Conservation (phyloP, 2,888 invertebrate species). For the Keiferia lycopersicella region DNA sequence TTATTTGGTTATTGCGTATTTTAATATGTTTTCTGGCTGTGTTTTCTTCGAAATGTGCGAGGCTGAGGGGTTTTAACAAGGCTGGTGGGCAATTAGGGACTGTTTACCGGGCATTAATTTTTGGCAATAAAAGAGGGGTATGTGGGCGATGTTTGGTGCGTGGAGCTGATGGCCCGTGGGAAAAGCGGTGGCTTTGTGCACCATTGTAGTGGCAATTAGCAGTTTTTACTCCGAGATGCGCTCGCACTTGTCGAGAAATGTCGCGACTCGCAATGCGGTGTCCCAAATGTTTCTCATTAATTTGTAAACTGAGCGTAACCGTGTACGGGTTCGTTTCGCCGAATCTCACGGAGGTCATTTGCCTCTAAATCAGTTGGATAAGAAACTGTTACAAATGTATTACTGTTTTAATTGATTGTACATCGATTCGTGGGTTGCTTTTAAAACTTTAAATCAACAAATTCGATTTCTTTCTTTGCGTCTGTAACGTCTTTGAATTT, state of each 20-base stretch:
- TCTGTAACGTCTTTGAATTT: neutral
- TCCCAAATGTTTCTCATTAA: slow-evolving; percentile 70
- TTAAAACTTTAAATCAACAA: neutral
- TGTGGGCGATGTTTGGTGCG: slow-evolving; percentile 74
- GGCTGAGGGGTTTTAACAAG: slow-evolving; percentile 60
- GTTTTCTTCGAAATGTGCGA: slow-evolving; percentile 62
- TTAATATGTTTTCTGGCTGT: slow-evolving; percentile 60
- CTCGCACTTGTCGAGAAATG: slow-evolving; percentile 73
- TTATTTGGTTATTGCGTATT: slow-evolving; percentile 64
- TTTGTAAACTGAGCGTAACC: slow-evolving; percentile 55
- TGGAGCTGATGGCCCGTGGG: slow-evolving; percentile 72
- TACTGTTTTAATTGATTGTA: slow-evolving; percentile 13
- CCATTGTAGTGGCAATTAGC: slow-evolving; percentile 78
- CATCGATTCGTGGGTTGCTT: neutral
- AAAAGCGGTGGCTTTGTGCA: slow-evolving; percentile 75
- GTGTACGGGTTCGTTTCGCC: slow-evolving; percentile 32
- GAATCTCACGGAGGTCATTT: slow-evolving; percentile 18
- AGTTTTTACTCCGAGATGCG: slow-evolving; percentile 62
- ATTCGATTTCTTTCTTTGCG: neutral
- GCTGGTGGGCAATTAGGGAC: slow-evolving; percentile 74
- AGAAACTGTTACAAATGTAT: slow-evolving; percentile 24
- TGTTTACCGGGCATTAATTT: slow-evolving; percentile 80
- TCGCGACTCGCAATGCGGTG: slow-evolving; percentile 67
- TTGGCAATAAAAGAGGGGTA: slow-evolving; percentile 80
- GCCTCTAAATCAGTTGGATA: slow-evolving; percentile 10